These are phyloP conservation scores for Drosophila serrata DNA, from an alignment of 1,140 invertebrate genomes.

Conservation along the genomic window DNA sequence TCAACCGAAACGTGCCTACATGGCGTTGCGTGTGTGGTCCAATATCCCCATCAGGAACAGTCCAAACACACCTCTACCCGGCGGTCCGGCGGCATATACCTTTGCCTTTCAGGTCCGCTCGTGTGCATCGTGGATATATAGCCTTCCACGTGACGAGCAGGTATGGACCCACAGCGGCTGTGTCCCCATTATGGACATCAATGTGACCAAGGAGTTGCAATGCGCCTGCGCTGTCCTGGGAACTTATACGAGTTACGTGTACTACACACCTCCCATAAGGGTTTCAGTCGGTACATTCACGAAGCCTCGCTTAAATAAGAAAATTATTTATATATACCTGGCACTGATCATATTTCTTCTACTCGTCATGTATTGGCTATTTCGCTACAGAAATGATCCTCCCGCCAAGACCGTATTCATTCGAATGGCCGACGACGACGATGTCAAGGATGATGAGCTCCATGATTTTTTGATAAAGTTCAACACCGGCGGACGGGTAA, in stretches of 20 bases:
- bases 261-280: slow-evolving; percentile 8
- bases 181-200: slow-evolving; percentile 15
- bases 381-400: slow-evolving; percentile 2
- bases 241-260: slow-evolving; percentile 55
- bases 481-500: slow-evolving; percentile 41
- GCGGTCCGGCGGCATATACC: slow-evolving; percentile 19
- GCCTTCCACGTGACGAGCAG: neutral
- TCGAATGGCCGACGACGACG: neutral
- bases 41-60: neutral
- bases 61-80: neutral
- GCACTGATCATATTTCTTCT: accelerated
- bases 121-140: slow-evolving; percentile 53
- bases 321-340: neutral
- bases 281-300: slow-evolving; percentile 1
- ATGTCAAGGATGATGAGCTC: slow-evolving; percentile 13
- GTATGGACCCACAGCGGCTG: slow-evolving; percentile 25
- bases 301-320: neutral
- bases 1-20: slow-evolving; percentile 4
- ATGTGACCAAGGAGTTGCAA: neutral
- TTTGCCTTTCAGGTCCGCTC: slow-evolving; percentile 56
- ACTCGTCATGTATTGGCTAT: slow-evolving; percentile 9
- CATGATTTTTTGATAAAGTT: slow-evolving; percentile 51
- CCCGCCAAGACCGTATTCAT: slow-evolving; percentile 25
- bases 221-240: slow-evolving; percentile 43
- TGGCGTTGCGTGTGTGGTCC: slow-evolving; percentile 26